Evolutionary conservation across 2,113 vertebrate species (phyloP), one percentile per base, ranked within the genome.

Genomic region (Cervus canadensis): DNA sequence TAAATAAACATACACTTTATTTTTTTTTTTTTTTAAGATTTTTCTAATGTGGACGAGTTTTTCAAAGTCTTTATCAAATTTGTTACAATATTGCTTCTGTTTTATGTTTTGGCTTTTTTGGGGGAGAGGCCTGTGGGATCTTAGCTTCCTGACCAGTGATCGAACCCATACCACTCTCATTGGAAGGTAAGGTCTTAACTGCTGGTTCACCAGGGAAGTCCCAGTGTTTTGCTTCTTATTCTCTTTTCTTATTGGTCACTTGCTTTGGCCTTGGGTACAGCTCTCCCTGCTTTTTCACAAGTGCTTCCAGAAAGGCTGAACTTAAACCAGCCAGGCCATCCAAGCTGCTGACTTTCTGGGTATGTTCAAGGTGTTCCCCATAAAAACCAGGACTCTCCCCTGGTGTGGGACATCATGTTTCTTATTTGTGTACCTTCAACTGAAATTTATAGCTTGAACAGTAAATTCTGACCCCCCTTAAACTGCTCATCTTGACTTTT

Each of bases 301-400:
- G 23, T 30, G 19, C 82, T 97, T 95, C 45, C 96, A 59, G 89
- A 93, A 94, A 94, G 50, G 43, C 52, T 62, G 89, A 90, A 83
- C 40, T 83, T 60, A 85, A 71, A 64, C 52, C 40, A 93, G 43
- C 5, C 76, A 59, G 54, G 30, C 12, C 26, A 64, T 89, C 91
- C 1, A 2, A 88, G 59, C 11, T 91, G 89, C 92, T 71, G n/a
- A 59, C 59, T 84, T 59, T 93, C 74, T 79, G 43, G 13, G 25
- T 67, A 17, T 81, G 43, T 94, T 97, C 74, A 64, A 52, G 59
- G 50, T 95, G 81, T 96, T 96, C 78, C 81, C 21, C 25, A 64
- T 87, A 95, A 94, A 97, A 95, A 67, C 25, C 45, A 78, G 91
- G 43, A 50, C 71, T 91, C 87, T 92, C 43, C 74, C n/a, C 40